Percentiles rank a stretch among this genome's conserved stretches.
Conservation (phyloP, 2,888 invertebrate genomes). For the Noctua janthina region DNA sequence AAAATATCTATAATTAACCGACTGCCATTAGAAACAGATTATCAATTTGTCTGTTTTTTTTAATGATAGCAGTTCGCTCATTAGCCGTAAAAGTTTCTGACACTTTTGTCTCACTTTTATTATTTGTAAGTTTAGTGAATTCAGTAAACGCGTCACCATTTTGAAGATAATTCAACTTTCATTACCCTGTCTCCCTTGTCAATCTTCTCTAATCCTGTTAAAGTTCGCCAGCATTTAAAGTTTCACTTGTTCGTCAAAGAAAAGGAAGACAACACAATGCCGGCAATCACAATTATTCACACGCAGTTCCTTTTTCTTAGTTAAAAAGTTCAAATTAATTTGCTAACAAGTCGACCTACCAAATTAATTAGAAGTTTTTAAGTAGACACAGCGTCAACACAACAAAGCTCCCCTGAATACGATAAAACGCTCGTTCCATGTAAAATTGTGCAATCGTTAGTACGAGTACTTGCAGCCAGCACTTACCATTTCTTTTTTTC, state of each 20-base stretch:
- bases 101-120: background rate
- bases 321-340: slow-evolving; percentile 55
- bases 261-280: slow-evolving; percentile 26
- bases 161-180: slow-evolving; percentile 25
- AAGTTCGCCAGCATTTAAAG: slow-evolving; percentile 24
- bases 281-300: slow-evolving; percentile 45
- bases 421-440: slow-evolving; percentile 28
- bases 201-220: slow-evolving; percentile 32
- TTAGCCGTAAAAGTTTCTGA: background rate
- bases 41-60: background rate
- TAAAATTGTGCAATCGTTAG: slow-evolving; percentile 30
- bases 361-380: slow-evolving; percentile 61
- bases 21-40: no score
- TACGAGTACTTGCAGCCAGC: slow-evolving; percentile 19
- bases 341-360: slow-evolving; percentile 36
- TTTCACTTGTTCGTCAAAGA: slow-evolving; percentile 19
- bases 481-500: slow-evolving; percentile 9
- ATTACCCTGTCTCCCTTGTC: slow-evolving; percentile 30
- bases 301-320: slow-evolving; percentile 37
- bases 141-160: slow-evolving; percentile 16
- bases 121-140: slow-evolving; percentile 12
- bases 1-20: no score
- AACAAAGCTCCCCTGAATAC: slow-evolving; percentile 32
- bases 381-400: slow-evolving; percentile 42
- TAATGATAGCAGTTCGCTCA: background rate